Evolutionary conservation across 1,140 invertebrate species (phyloP), one percentile per base, ranked within the genome.

Genomic region (Hermatobates lingyangjiaoensis): DNA sequence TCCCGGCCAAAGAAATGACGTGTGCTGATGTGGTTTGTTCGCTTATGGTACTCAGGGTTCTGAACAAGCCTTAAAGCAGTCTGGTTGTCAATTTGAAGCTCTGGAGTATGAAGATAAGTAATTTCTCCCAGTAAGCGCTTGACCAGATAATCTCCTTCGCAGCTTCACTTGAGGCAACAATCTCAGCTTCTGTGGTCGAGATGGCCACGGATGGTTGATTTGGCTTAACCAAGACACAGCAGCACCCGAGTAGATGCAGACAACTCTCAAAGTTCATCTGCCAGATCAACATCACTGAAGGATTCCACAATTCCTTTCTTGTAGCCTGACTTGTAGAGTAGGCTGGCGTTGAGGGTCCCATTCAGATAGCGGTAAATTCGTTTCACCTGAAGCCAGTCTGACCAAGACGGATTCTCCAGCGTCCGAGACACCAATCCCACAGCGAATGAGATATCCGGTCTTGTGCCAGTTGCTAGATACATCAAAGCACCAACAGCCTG

Each of bases 181-280:
- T 61, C 56, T 73, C 68, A 14, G 69, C 65, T 62, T 72, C 67
- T 18, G 61, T 64, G 5, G 63, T 63, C 30, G 56, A 59, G 7
- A 59, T 21, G 14, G 53, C 50, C 0, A 62, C 55, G 2, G 14
- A 61, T 1, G 34, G 30, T 58, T 68, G 65, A 34, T 59, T 45
- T 60, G 57, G 10, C 58, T 59, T n/a, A 53, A 55, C 66, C 63
- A 67, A 3, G 57, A 39, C 18, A 64, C 27, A 20, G 53, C 27
- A 21, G 50, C 58, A 12, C 40, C 54, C 3, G 28, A 48, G 12
- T 52, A 56, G 0, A 51, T 50, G 10, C 21, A 53, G 7, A 53
- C 54, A 34, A 27, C 38, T 47, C 57, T 55, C 2, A 53, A 45
- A 25, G 59, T 65, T 64, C 59, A 20, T 57, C 52, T 18, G 61